A percentile compares a stretch with the other conserved stretches of the same genome.
phyloP scores from a whole-genome alignment of 2,797 vertebrate species.

The Protonibea diacanthus region DNA sequence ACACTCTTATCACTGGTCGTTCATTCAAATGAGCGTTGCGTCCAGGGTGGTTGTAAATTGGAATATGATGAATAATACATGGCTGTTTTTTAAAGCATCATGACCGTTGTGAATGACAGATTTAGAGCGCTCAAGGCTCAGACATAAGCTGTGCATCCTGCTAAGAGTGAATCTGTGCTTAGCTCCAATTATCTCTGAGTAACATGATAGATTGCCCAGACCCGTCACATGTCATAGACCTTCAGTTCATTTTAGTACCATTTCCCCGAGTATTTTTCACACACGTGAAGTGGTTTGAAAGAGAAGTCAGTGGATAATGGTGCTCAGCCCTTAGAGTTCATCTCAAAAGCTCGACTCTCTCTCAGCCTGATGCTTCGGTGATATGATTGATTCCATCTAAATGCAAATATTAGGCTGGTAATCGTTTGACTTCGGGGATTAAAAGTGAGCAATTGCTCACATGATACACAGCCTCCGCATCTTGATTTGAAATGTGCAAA shows the following conservation, averaged over 20 bases:
- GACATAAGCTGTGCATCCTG: slow-evolving; percentile 26
- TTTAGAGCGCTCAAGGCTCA: slow-evolving; percentile 54
- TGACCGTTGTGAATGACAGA: slow-evolving; percentile 67
- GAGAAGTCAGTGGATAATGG: slow-evolving; percentile 44
- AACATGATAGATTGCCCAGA: slow-evolving; percentile 51
- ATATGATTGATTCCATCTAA: slow-evolving; percentile 38
- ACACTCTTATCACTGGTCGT: slow-evolving; percentile 42
- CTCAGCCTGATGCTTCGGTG: slow-evolving; percentile 17
- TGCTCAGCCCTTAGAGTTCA: slow-evolving; percentile 29
- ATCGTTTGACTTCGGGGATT: slow-evolving; percentile 30
- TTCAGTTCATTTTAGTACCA: slow-evolving; percentile 39
- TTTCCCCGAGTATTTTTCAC: slow-evolving; percentile 38
- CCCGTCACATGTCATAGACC: slow-evolving; percentile 44
- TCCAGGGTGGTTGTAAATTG: slow-evolving; percentile 46
- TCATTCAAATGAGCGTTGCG: slow-evolving; percentile 23
- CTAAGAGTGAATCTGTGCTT: slow-evolving; percentile 48
- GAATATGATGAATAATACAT: slow-evolving; percentile 64
- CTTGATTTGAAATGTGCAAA: neutral
- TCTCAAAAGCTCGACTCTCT: slow-evolving; percentile 24
- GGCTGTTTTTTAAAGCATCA: slow-evolving; percentile 61
- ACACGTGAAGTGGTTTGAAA: slow-evolving; percentile 54
- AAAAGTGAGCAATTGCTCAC: slow-evolving; percentile 6
- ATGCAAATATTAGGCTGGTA: slow-evolving; percentile 45
- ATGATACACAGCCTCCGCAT: neutral
- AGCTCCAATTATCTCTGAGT: slow-evolving; percentile 64